phyloP scores from a whole-genome alignment of 2,797 vertebrate genomes.

The Knipowitschia caucasica region DNA sequence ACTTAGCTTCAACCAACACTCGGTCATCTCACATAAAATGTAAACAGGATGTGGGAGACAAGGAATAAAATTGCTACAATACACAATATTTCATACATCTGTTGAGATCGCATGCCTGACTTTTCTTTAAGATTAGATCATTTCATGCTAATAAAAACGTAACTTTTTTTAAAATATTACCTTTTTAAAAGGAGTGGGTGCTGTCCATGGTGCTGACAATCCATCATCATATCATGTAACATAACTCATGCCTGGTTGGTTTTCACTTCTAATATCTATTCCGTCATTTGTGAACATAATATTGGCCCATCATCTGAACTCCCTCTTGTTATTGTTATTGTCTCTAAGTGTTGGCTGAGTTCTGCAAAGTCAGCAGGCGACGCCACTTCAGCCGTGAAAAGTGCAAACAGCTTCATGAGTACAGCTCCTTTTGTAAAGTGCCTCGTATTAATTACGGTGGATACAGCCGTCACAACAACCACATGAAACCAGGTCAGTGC shows the following conservation, averaged over 20 bases:
- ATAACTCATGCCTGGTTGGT: no score
- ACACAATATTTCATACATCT: no score
- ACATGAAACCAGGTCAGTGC: conserved; percentile 48
- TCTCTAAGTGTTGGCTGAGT: conserved; percentile 12
- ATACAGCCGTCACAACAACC: conserved; percentile 62
- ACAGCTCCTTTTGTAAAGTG: conserved; percentile 62
- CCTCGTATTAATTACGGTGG: conserved; percentile 64
- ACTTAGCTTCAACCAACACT: no score
- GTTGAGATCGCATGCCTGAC: no score
- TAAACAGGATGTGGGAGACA: no score
- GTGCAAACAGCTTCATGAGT: conserved; percentile 45
- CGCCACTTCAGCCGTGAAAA: conserved; percentile 28
- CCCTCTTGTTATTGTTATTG: conserved; percentile 20
- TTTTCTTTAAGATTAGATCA: no score
- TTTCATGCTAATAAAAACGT: no score
- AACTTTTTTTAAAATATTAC: no score
- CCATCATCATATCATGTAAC: no score
- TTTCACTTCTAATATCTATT: no score
- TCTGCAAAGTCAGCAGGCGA: conserved; percentile 32
- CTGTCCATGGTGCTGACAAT: conserved; percentile 7
- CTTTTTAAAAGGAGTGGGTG: neutral
- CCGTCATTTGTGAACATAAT: neutral
- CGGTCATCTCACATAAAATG: no score
- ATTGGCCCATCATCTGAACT: conserved; percentile 18
- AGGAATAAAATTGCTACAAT: no score